Evolutionary conservation across 2,888 invertebrate species (phyloP), one percentile per base, ranked within the genome.

Genomic region (Mesoligia furuncula): DNA sequence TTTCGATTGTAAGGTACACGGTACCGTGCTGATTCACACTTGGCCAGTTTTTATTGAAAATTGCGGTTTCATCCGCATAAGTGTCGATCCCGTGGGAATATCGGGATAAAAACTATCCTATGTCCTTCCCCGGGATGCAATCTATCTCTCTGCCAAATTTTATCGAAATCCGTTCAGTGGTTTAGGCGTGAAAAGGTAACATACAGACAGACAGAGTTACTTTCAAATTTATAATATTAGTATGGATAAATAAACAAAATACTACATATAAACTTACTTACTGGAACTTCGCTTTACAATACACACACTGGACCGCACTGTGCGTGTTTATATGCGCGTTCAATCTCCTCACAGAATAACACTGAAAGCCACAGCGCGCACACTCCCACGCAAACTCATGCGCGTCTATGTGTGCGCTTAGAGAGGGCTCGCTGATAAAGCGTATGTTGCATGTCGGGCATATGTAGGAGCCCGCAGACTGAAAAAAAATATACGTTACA

Each of bases 291-390:
- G 57, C 80, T 0, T 69, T 76, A 31, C 87, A 87, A 11, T 78
- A 61, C 0, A 73, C 27, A 48, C 87, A 87, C 20, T 81, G 79
- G 0, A 88, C 67, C 0, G n/a, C 51, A 0, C 62, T 54, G n/a
- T 87, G 88, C 2, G 73, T 69, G 0, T 51, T 77, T 5, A 86
- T 59, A 27, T 87, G 87, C 9, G 77, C 83, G 11, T 86, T 78
- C 2, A 87, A 5, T 39, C 81, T 69, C n/a, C 73, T 64, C 11
- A 27, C 13, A 0, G 86, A 57, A 54, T 85, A 83, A 45, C 83
- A 86, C 8, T 83, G 74, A 5, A 77, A 80, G 1, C 74, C 80
- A 31, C 87, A 87, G 0, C 42, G 66, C 0, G 11, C 36, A 11
- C 87, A 87, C n/a, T 65, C 67, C 73, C 73, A 79, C 0, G 76